phyloP scores from a whole-genome alignment of 2,888 invertebrate genomes.

The Spodoptera littoralis region DNA sequence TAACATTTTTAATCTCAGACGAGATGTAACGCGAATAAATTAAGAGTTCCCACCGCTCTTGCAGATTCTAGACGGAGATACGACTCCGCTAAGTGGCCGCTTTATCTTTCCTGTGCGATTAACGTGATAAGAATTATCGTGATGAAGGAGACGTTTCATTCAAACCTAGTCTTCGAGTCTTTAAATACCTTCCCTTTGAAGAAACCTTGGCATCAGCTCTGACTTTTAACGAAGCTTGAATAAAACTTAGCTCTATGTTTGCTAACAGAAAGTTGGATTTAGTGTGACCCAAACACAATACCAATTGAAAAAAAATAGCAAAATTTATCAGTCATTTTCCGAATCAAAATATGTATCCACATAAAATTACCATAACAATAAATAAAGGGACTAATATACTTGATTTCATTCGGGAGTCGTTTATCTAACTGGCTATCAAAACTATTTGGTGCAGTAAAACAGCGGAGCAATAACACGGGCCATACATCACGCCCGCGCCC shows the following conservation, averaged over 20 bases:
- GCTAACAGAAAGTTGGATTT: too few species aligned
- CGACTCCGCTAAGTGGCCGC: constrained; percentile 59
- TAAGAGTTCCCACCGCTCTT: constrained; percentile 60
- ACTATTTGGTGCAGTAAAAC: constrained; percentile 57
- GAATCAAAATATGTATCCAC: too few species aligned
- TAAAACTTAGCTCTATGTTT: too few species aligned
- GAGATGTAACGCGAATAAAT: constrained; percentile 85
- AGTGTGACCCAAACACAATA: too few species aligned
- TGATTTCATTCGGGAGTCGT: constrained; percentile 23
- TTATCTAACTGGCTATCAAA: constrained; percentile 46
- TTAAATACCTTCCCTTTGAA: too few species aligned
- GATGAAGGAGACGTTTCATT: neutral
- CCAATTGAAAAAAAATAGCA: too few species aligned
- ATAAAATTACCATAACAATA: constrained; percentile 2
- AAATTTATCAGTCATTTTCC: too few species aligned
- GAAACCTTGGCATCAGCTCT: too few species aligned
- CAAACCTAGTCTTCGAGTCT: too few species aligned
- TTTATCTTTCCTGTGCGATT: constrained; percentile 64
- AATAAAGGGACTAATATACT: constrained; percentile 9
- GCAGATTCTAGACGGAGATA: constrained; percentile 71
- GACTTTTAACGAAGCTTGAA: too few species aligned
- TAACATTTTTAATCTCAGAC: constrained; percentile 88
- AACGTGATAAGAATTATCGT: constrained; percentile 30
- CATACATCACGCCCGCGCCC: constrained; percentile 63
- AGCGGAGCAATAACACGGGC: constrained; percentile 65